Percentiles rank a stretch among this genome's conserved stretches.
These are phyloP conservation scores for Noctilio leporinus DNA, from an alignment of 2,113 vertebrate species.

Conservation along the genomic window DNA sequence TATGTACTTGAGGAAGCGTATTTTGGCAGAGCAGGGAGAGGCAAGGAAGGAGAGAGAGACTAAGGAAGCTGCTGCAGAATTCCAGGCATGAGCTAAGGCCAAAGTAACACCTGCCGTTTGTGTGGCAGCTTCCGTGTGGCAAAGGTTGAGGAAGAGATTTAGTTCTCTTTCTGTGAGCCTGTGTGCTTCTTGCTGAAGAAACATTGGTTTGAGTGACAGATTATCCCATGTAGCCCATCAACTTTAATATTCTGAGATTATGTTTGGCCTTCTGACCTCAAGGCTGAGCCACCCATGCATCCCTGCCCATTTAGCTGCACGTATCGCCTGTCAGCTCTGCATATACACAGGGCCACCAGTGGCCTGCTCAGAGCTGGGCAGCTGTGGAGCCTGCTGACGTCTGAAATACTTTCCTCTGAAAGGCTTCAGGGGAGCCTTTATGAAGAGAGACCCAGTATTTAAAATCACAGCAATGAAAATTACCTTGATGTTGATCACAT, in stretches of 20 bases:
- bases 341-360: not conserved
- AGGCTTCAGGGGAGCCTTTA: not conserved
- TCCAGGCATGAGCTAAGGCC: not conserved
- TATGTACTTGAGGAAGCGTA: not conserved
- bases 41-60: not conserved
- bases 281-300: not conserved
- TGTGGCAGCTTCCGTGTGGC: not conserved
- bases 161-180: not conserved
- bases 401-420: not conserved
- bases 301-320: not conserved
- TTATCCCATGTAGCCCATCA: not conserved
- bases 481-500: not conserved
- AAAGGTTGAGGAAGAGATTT: not conserved
- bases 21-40: not conserved
- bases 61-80: not conserved
- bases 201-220: not conserved
- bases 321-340: not conserved
- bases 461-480: constrained; percentile 15
- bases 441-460: not conserved
- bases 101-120: not conserved
- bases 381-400: not conserved
- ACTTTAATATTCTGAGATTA: constrained; percentile 12
- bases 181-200: not conserved
- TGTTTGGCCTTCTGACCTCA: not conserved
- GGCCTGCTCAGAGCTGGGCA: not conserved